Evolutionary conservation across 2,113 vertebrate genomes (phyloP).

Genomic region (Glaucidium brasilianum): DNA sequence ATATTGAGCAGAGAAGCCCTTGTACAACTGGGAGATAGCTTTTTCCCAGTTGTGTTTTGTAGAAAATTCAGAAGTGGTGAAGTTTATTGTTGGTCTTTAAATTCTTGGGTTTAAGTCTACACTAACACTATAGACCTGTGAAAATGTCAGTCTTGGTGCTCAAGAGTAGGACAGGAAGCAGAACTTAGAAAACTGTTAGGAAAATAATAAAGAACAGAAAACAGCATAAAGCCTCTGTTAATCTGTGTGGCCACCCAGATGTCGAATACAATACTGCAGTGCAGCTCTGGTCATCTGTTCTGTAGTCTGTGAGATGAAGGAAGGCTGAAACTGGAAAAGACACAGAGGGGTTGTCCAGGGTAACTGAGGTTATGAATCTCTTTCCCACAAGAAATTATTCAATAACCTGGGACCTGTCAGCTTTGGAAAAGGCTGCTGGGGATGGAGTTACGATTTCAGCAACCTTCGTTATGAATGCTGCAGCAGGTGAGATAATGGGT

Average conservation of each 20-base stretch:
- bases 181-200: not conserved
- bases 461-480: not conserved
- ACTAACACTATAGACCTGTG: not conserved
- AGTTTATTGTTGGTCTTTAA: not conserved
- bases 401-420: not conserved
- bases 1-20: not conserved
- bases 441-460: not conserved
- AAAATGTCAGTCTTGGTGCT: not conserved
- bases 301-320: not conserved
- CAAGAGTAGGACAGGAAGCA: not conserved
- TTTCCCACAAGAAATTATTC: not conserved
- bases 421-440: not conserved
- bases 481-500: not conserved
- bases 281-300: not conserved
- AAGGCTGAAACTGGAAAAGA: not conserved
- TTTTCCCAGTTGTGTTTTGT: not conserved
- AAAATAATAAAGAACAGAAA: not conserved
- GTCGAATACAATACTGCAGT: not conserved
- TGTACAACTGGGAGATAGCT: not conserved
- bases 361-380: not conserved
- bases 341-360: not conserved
- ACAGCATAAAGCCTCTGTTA: not conserved
- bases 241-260: not conserved
- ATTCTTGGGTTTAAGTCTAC: not conserved
- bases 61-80: not conserved